Conservation (phyloP, 1,140 invertebrate species). For the Rhyacophila brunnea region DNA sequence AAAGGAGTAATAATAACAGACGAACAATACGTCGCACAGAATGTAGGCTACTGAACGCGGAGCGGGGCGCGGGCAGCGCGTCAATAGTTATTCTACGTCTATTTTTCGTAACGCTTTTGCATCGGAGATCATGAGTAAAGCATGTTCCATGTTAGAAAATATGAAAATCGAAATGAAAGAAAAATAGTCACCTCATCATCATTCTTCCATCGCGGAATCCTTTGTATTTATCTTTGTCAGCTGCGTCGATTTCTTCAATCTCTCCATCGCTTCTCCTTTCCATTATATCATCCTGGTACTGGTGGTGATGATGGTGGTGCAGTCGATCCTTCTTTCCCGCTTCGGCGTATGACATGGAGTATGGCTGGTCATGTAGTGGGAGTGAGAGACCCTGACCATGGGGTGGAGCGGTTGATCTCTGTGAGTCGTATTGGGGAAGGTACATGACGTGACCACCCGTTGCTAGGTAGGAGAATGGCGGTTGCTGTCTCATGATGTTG, state of each 20-base stretch:
- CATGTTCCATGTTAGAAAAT: too few relatives aligned
- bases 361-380: constrained; percentile 30
- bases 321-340: neutral
- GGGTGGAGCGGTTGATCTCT: constrained; percentile 11
- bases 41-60: too few relatives aligned
- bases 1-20: too few relatives aligned
- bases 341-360: constrained; percentile 12
- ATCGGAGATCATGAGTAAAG: too few relatives aligned
- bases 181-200: constrained; percentile 21
- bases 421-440: constrained; percentile 63
- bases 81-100: too few relatives aligned
- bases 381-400: constrained; percentile 45
- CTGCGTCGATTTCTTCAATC: constrained; percentile 18
- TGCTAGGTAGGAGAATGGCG: constrained; percentile 48
- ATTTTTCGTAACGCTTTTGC: too few relatives aligned
- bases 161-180: neutral
- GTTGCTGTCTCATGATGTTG: constrained; percentile 42
- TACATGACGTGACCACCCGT: constrained; percentile 76
- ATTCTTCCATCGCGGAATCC: constrained; percentile 17
- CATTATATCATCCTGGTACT: constrained; percentile 3
- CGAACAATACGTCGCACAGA: too few relatives aligned
- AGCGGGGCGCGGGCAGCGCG: too few relatives aligned
- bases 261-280: constrained; percentile 29
- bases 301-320: neutral
- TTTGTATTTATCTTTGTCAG: constrained; percentile 17